Conservation (phyloP, 2,113 vertebrate genomes). For the Psittacula cyanocephala region DNA sequence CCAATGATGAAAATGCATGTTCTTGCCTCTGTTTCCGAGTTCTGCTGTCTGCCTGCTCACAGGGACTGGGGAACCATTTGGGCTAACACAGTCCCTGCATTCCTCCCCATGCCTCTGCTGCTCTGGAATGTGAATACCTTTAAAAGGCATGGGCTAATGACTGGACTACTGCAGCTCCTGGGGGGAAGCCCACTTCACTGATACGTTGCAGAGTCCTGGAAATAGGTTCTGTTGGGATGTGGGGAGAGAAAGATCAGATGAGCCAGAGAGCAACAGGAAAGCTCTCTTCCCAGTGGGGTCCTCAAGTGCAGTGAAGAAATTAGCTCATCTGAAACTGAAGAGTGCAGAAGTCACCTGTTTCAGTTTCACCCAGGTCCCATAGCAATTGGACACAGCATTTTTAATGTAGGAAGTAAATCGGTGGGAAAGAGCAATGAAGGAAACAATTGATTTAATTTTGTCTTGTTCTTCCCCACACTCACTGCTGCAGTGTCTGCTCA, state of each 20-base stretch:
- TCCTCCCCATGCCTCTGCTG: neutral
- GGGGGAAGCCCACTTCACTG: neutral
- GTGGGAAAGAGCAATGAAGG: neutral
- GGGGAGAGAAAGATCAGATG: neutral
- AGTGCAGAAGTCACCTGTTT: neutral
- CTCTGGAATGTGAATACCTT: neutral
- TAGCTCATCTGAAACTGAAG: neutral
- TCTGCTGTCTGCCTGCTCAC: neutral
- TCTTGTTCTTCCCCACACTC: neutral
- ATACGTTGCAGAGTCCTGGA: neutral
- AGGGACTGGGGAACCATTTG: neutral
- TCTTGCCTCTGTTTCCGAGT: neutral
- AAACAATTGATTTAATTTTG: neutral
- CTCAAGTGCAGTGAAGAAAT: neutral
- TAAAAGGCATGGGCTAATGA: neutral
- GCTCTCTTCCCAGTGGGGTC: neutral
- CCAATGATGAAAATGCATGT: neutral
- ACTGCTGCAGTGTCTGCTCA: neutral
- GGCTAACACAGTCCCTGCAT: neutral
- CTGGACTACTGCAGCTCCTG: neutral
- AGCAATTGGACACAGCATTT: neutral
- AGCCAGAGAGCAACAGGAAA: neutral
- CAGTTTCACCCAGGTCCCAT: neutral
- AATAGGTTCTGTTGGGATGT: neutral
- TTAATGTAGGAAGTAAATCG: neutral